A percentile compares a stretch with the other conserved stretches of the same genome.
Conservation (phyloP, 2,113 vertebrate genomes). For the Podocnemis expansa region DNA sequence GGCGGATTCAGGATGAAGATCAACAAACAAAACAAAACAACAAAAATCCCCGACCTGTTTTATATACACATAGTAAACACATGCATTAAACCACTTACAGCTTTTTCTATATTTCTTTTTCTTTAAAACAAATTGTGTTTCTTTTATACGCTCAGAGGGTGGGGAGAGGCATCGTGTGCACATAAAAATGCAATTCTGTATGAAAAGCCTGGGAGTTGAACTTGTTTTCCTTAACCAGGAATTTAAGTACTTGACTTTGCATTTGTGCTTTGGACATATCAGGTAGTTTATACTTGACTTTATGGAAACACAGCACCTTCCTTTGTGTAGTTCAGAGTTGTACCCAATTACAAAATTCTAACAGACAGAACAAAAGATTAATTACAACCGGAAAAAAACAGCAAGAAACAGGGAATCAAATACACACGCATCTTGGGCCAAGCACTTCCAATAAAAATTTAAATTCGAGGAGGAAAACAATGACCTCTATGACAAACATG, state of each 20-base stretch:
- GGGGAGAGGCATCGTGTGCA: neutral
- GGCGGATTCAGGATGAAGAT: neutral
- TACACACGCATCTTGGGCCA: constrained; percentile 44
- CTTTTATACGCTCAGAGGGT: neutral
- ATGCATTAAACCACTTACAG: neutral
- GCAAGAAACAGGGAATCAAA: constrained; percentile 49
- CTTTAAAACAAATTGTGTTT: neutral
- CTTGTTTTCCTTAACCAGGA: constrained; percentile 65
- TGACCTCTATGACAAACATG: constrained; percentile 8
- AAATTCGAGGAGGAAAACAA: neutral
- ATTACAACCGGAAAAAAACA: constrained; percentile 58
- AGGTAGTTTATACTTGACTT: constrained; percentile 42
- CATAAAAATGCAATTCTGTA: constrained; percentile 14
- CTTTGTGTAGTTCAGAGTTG: neutral
- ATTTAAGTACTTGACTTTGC: constrained; percentile 70
- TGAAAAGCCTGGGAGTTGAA: constrained; percentile 45
- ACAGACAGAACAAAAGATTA: constrained; percentile 25
- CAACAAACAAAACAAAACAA: neutral
- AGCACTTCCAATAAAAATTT: constrained; percentile 58
- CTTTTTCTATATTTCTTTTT: neutral
- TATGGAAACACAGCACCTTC: neutral
- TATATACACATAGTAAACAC: neutral
- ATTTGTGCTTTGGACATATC: constrained; percentile 48
- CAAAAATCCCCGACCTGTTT: neutral
- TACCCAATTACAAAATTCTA: neutral